Percentiles rank a stretch among this genome's conserved stretches.
These are phyloP conservation scores for Drosophila pseudotalamancana DNA, from an alignment of 2,888 invertebrate genomes.

Conservation along the genomic window DNA sequence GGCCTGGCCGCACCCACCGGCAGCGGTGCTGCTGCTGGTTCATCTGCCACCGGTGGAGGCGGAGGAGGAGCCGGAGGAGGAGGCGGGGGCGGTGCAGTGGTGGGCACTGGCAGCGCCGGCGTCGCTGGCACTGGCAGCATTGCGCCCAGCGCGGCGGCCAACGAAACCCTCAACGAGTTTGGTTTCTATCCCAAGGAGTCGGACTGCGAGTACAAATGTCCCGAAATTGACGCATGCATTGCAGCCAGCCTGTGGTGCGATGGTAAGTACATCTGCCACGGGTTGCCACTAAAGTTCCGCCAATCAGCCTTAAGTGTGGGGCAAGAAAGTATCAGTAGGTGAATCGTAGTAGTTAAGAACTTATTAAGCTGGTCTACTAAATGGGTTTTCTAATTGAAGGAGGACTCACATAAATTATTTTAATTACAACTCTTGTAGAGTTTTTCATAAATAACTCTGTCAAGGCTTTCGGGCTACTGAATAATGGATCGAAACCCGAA, in stretches of 20 bases:
- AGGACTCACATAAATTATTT: no score
- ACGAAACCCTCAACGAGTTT: conserved; percentile 84
- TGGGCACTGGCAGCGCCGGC: conserved; percentile 50
- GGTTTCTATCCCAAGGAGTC: conserved; percentile 84
- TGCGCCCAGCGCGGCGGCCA: conserved; percentile 62
- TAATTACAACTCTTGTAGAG: no score
- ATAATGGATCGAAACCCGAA: no score
- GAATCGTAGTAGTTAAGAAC: no score
- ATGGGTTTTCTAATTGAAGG: no score
- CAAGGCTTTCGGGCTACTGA: no score
- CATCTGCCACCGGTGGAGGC: no score
- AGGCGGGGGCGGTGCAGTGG: conserved; percentile 33
- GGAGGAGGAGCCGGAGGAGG: conserved; percentile 25
- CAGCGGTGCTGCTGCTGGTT: conserved; percentile 23
- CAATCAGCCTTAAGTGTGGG: no score
- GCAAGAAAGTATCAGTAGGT: no score
- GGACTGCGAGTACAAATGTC: conserved; percentile 88
- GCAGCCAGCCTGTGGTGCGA: conserved; percentile 90
- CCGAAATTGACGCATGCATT: conserved; percentile 91
- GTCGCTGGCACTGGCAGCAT: conserved; percentile 45
- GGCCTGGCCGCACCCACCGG: conserved; percentile 52
- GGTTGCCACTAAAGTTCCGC: conserved; percentile 2
- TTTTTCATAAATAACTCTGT: no score
- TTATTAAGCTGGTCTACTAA: no score
- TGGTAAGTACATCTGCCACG: conserved; percentile 84